Conservation (phyloP, 2,113 vertebrate species). For the Tursiops truncatus region DNA sequence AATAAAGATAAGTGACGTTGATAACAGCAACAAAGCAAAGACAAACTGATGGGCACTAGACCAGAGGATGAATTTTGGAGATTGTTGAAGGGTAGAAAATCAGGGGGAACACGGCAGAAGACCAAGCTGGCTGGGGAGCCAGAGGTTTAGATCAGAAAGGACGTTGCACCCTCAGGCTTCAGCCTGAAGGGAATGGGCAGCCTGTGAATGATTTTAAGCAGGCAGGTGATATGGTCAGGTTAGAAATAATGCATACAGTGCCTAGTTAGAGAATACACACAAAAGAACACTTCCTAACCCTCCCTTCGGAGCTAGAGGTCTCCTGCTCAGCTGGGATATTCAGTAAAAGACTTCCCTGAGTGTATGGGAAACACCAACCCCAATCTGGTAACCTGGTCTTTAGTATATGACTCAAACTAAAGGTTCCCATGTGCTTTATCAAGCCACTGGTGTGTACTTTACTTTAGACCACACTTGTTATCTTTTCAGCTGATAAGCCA, state of each 20-base stretch:
- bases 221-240: rapidly evolving
- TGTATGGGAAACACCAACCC: rapidly evolving
- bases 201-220: neutral
- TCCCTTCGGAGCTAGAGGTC: neutral
- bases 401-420: rapidly evolving
- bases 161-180: rapidly evolving
- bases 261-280: neutral
- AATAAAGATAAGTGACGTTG: neutral
- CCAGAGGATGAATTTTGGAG: neutral
- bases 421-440: neutral
- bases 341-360: rapidly evolving
- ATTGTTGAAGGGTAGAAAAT: neutral
- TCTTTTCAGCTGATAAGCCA: neutral
- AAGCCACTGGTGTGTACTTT: neutral
- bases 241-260: neutral
- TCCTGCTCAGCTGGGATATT: neutral
- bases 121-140: neutral
- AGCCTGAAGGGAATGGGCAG: rapidly evolving
- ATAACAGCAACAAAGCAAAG: neutral
- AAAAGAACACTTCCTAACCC: rapidly evolving
- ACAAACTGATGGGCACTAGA: neutral
- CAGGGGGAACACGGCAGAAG: rapidly evolving
- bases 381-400: neutral
- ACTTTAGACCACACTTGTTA: neutral
- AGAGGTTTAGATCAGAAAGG: too few relatives aligned